Evolutionary conservation across 1,140 invertebrate genomes (phyloP), one percentile per base, ranked within the genome.

Genomic region (Bombyx mandarina): DNA sequence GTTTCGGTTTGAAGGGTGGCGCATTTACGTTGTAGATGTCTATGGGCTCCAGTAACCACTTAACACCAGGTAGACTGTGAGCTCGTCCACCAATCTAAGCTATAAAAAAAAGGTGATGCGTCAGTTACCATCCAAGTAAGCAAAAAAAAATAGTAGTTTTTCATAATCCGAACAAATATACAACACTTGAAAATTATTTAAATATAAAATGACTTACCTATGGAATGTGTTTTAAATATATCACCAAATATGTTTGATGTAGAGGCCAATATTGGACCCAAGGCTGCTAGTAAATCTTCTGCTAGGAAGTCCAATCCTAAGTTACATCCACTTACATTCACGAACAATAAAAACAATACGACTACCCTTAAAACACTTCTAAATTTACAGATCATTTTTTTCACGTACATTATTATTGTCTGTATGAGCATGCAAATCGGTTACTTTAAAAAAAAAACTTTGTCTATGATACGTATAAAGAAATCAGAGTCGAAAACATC

Each of bases 261-360:
- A 18, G 54, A 71, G 6, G 75, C 67, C 43, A 86, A 58, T 46
- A 80, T 58, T 0, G 83, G 83, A 47, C 77, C 79, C 9, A 84
- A 50, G 18, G 74, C 69, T 1, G 76, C 54, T 6, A 82, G 60
- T 10, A 82, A 49, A 56, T 83, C 79, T 6, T 79, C 75, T 7
- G 76, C 66, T 22, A 84, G 55, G 47, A 73, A 71, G 2, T 79
- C 79, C 77, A 71, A 78, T 3, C 71, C 77, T 2, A 54, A 57
- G 22, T 74, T 66, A 47, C 78, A 82, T 12, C 64, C 75, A 63
- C 60, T 71, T 4, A 61, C 75, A 60, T 66, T 73, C 10, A 60
- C 58, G 53, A 71, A 50, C 35, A 81, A 66, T 53, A 71, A 64
- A 60, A 62, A 68, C 49, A 75, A 54, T 56, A 73, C 53, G 42